phyloP scores from a whole-genome alignment of 2,888 invertebrate species.

The Cecidostiba fungosa region DNA sequence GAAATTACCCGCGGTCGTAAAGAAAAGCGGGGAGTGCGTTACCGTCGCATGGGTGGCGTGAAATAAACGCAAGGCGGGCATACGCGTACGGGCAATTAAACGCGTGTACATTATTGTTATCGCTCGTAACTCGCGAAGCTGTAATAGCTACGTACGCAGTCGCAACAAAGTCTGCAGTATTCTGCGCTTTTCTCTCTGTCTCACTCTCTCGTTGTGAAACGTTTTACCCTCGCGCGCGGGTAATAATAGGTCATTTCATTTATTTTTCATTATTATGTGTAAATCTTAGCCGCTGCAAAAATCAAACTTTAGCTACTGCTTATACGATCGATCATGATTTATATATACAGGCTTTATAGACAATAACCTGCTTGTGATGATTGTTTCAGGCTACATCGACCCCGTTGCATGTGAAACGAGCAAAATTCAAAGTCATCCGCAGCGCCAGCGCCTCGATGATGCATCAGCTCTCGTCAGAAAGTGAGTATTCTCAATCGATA shows the following conservation, averaged over 20 bases:
- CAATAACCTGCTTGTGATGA: background rate
- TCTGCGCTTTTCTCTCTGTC: constrained; percentile 56
- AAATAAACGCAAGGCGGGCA: constrained; percentile 66
- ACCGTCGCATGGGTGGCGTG: constrained; percentile 62
- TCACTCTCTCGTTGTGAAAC: constrained; percentile 61
- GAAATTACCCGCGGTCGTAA: constrained; percentile 62
- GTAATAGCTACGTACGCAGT: constrained; percentile 54
- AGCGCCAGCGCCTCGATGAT: background rate
- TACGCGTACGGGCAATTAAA: constrained; percentile 67
- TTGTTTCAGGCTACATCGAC: background rate
- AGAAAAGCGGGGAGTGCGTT: constrained; percentile 57
- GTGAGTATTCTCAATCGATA: constrained; percentile 15
- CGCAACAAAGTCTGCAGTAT: constrained; percentile 59
- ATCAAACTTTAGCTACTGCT: constrained; percentile 27
- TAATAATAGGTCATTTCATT: constrained; percentile 37
- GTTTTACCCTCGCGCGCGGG: constrained; percentile 38
- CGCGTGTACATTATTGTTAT: constrained; percentile 66
- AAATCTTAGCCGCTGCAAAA: constrained; percentile 36
- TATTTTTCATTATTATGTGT: constrained; percentile 58
- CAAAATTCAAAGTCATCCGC: background rate
- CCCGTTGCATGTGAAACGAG: background rate
- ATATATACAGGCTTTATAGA: background rate
- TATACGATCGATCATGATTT: background rate
- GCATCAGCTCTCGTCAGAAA: background rate
- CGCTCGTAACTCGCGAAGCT: constrained; percentile 64